Percentiles rank a stretch among this genome's conserved stretches.
These are phyloP conservation scores for Cerastis rubricosa DNA, from an alignment of 2,888 invertebrate genomes.

Conservation along the genomic window DNA sequence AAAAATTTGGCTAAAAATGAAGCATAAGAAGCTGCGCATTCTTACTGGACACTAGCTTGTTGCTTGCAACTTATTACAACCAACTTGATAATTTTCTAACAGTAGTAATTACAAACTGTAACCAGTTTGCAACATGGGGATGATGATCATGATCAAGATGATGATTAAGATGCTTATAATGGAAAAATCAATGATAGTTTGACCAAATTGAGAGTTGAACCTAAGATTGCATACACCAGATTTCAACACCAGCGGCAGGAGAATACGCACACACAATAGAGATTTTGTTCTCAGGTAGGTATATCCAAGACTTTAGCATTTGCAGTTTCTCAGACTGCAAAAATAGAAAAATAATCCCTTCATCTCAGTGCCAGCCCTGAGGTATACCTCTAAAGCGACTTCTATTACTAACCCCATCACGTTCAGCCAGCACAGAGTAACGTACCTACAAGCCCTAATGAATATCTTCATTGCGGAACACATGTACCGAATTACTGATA, in stretches of 20 bases:
- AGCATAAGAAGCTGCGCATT: not conserved
- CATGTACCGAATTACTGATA: slow-evolving; percentile 59
- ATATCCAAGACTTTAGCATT: not conserved
- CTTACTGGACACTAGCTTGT: too few relatives aligned
- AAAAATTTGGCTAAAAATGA: not conserved
- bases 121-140: not conserved
- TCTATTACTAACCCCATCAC: slow-evolving; percentile 50
- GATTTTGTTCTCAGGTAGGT: not conserved
- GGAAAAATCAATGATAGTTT: not conserved
- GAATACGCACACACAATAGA: not conserved
- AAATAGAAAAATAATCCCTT: not conserved
- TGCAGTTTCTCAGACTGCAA: not conserved
- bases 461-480: slow-evolving; percentile 66
- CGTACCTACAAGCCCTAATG: slow-evolving; percentile 60
- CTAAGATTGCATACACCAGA: not conserved
- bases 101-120: too few relatives aligned
- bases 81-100: not conserved
- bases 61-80: too few relatives aligned
- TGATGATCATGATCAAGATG: not conserved
- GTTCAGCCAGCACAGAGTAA: slow-evolving; percentile 42
- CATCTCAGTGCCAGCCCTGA: slow-evolving; percentile 44
- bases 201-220: not conserved
- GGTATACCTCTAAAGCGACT: slow-evolving; percentile 18
- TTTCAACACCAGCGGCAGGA: not conserved
- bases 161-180: not conserved